Conservation (phyloP, 2,797 vertebrate species). For the Merluccius polli region DNA sequence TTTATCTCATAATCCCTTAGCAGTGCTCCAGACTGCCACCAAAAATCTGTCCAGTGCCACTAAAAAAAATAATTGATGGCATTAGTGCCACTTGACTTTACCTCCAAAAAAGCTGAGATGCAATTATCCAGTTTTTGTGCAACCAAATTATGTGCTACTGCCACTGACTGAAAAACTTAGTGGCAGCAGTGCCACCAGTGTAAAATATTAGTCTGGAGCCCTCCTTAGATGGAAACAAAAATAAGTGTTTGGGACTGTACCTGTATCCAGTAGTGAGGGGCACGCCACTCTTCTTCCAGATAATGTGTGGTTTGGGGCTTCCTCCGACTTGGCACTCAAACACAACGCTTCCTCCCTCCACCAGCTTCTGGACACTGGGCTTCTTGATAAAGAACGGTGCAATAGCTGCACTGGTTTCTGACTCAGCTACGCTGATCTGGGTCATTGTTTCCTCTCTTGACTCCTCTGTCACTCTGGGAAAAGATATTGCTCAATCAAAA, state of each 20-base stretch:
- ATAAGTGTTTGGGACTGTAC: conserved; percentile 49
- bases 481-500: conserved; percentile 8
- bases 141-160: no score
- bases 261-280: conserved; percentile 92
- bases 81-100: no score
- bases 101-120: no score
- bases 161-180: no score
- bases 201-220: no score
- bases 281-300: conserved; percentile 92
- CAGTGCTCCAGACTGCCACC: no score
- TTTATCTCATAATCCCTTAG: background rate
- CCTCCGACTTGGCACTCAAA: conserved; percentile 91
- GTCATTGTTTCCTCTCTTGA: conserved; percentile 72
- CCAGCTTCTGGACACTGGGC: conserved; percentile 82
- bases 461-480: conserved; percentile 70
- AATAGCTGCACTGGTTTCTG: conserved; percentile 74
- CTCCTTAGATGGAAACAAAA: background rate
- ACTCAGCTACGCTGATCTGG: conserved; percentile 75
- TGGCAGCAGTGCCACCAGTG: no score
- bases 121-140: no score
- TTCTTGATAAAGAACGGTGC: conserved; percentile 84
- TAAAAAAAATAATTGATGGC: no score
- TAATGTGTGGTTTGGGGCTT: conserved; percentile 86
- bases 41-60: no score
- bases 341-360: conserved; percentile 87